Evolutionary conservation across 1,140 invertebrate species (phyloP).

Genomic region (Homalodisca vitripennis): DNA sequence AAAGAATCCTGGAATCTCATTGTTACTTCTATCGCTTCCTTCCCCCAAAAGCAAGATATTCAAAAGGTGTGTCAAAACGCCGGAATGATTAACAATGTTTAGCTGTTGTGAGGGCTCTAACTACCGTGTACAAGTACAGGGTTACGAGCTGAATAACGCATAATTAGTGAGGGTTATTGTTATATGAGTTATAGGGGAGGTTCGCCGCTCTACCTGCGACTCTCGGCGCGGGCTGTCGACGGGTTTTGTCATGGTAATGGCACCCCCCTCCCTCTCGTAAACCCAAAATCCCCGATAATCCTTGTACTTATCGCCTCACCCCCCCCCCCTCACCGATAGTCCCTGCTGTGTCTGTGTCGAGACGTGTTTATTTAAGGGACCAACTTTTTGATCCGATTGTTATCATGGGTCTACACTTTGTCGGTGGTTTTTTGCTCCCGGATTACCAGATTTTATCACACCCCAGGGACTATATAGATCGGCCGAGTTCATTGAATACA

Average conservation of each 20-base stretch:
- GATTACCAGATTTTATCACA: conserved; percentile 13
- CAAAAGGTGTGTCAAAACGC: background rate
- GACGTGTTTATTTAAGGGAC: conserved; percentile 15
- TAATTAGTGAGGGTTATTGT: background rate
- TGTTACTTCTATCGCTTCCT: background rate
- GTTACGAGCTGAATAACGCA: conserved; percentile 6
- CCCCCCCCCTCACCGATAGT: background rate
- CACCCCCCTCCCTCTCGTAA: background rate
- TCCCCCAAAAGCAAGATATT: background rate
- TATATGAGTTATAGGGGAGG: background rate
- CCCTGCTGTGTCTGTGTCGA: background rate
- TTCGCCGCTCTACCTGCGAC: background rate
- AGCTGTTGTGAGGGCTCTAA: conserved; percentile 7
- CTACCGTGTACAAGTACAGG: background rate
- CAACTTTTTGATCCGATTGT: conserved; percentile 17
- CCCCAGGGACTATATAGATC: background rate
- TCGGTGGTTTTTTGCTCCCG: background rate
- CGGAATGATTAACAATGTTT: conserved; percentile 10
- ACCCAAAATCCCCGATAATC: conserved; percentile 14
- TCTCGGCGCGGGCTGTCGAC: background rate
- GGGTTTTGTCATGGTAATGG: conserved; percentile 4
- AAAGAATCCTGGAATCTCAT: no score
- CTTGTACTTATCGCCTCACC: conserved; percentile 7
- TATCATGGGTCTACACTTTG: background rate
- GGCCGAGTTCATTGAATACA: conserved; percentile 2